Base-by-base conservation (phyloP, 1,140 invertebrate species). In the Heliconius eleuchia region DNA sequence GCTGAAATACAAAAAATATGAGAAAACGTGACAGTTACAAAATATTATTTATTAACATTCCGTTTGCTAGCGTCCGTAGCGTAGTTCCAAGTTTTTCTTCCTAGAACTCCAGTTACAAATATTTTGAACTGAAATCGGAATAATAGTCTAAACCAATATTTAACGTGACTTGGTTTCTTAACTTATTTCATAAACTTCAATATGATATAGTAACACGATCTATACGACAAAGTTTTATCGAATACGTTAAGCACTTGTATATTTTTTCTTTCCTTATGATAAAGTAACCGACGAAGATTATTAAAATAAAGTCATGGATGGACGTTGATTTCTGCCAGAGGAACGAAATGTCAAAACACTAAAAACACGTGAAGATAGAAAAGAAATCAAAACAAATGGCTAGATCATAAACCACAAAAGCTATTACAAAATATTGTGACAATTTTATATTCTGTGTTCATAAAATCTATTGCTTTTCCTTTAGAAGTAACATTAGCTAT, bases 111-210 rank as follows among this genome's bases (percentile, higher is more conserved):
- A 66, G 60, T 66, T 66, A 46, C 42, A 46, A 46, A 46, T 46
- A 30, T 66, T 66, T 66, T 66, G 60, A 3, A 66, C 60, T 57
- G 55, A 19, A 13, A 66, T 66, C 23, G 11, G 57, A 66, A 66
- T 66, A 30, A 23, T 30, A 66, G 60, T 66, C 23, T 27, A 16
- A 66, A 66, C 60, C 27, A 66, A 66, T 66, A 6, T 66, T 66
- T 66, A 66, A 66, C 60, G 60, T 66, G 60, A 66, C 60, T 66
- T 66, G 60, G 23, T 66, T 66, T 66, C 60, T 66, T 66, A 66
- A 66, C 23, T 30, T 66, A 66, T 27, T 66, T 30, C 3, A 66
- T 23, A 27, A 66, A 66, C 60, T 66, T 30, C 19, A 30, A 13
- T 13, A 30, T 13, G 27, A 57, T 57, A 9, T 23, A 23, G 55